Base-by-base conservation (phyloP, 2,113 vertebrate species). In the Urocynchramus pylzowi region DNA sequence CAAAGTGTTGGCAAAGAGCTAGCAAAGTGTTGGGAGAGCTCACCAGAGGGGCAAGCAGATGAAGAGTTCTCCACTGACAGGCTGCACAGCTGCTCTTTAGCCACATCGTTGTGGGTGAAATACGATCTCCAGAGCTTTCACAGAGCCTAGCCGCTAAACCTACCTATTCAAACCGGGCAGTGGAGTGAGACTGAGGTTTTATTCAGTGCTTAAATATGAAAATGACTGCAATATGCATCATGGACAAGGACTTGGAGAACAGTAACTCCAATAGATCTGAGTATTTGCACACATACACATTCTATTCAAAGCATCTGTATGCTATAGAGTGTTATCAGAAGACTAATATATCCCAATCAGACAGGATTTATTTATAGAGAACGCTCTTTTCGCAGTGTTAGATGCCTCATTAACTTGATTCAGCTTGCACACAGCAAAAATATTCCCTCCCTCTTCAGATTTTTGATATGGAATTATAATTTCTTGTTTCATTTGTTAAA, bases 391-490 rank as follows among this genome's bases (percentile, higher is more conserved):
- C 61, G 97, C 98, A 98, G 95, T 98, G 98, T 98, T 98, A 98
- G 98, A 98, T 98, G 98, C 97, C 98, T 98, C 98, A 98, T 98
- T 98, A 98, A 98, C 98, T 98, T 98, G 98, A 98, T 98, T 98
- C 98, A 98, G 97, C 98, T 98, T 98, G 97, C 97, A 98, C 98
- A 98, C 98, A 98, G 98, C 97, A 98, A 98, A 98, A 98, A 98
- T 98, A 98, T 98, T 98, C 98, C 98, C 97, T 98, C 98, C 98
- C 98, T 98, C 98, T 98, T 98, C 98, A 98, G 95, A 98, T 98
- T 98, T 98, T 98, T 98, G 96, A 98, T 98, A 98, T 97, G 96
- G 97, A 98, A 98, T 98, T 98, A 98, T 97, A 97, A 98, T 98
- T 98, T 98, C 97, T 98, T 98, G 96, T 98, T 97, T 98, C 95